phyloP scores from a whole-genome alignment of 2,113 vertebrate species.

The Anolis carolinensis region DNA sequence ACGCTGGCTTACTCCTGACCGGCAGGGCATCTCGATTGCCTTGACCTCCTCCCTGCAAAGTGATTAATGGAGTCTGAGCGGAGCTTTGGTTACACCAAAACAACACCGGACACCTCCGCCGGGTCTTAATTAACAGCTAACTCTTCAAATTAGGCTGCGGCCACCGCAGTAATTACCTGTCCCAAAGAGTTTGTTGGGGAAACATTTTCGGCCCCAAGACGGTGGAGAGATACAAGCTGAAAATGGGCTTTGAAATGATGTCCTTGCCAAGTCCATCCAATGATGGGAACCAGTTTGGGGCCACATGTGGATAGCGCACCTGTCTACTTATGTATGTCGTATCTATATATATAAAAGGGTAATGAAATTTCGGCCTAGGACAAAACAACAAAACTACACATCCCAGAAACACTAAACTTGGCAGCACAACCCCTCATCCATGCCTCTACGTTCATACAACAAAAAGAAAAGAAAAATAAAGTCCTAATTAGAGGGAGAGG shows the following conservation, averaged over 20 bases:
- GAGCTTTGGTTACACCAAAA: constrained; percentile 84
- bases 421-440: no score
- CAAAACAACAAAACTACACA: no score
- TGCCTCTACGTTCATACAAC: no score
- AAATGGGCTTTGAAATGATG: constrained; percentile 10
- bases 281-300: no score
- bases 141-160: constrained; percentile 77
- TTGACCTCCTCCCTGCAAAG: constrained; percentile 81
- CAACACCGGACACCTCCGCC: constrained; percentile 77
- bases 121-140: constrained; percentile 90
- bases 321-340: no score
- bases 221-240: constrained; percentile 19
- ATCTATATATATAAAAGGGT: no score
- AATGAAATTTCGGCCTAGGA: no score
- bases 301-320: neutral
- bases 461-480: no score
- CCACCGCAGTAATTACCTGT: constrained; percentile 80
- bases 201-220: constrained; percentile 48
- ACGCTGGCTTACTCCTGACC: constrained; percentile 78
- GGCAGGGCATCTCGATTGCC: constrained; percentile 72
- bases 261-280: neutral
- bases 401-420: no score
- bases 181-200: constrained; percentile 53
- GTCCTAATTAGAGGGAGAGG: no score
- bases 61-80: constrained; percentile 81